These are phyloP conservation scores for Drosophila santomea DNA, from an alignment of 1,140 invertebrate species.

Conservation along the genomic window DNA sequence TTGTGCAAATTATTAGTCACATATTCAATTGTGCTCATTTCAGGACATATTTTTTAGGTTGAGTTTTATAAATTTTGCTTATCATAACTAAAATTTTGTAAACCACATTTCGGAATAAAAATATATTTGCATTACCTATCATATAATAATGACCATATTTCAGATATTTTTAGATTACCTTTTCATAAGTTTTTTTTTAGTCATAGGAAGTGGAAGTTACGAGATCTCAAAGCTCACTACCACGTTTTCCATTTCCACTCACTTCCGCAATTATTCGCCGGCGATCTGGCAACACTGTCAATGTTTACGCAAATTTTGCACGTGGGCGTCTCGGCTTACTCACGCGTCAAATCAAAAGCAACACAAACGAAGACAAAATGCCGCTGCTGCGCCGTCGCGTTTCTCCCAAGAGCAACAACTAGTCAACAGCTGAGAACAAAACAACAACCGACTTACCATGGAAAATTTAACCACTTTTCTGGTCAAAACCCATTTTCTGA, in stretches of 20 bases:
- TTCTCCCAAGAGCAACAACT: slow-evolving; percentile 63
- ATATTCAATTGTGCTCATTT: too few relatives aligned
- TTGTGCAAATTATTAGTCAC: too few relatives aligned
- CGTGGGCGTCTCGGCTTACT: slow-evolving; percentile 79
- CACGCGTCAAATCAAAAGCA: slow-evolving; percentile 82
- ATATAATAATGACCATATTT: too few relatives aligned
- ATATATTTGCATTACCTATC: too few relatives aligned
- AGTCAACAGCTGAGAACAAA: slow-evolving; percentile 81
- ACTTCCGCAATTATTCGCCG: slow-evolving; percentile 23
- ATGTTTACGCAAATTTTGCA: slow-evolving; percentile 77
- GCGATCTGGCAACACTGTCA: slow-evolving; percentile 52
- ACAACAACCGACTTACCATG: slow-evolving; percentile 53
- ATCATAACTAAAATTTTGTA: too few relatives aligned
- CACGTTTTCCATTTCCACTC: slow-evolving; percentile 11
- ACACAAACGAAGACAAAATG: slow-evolving; percentile 81
- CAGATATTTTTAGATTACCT: too few relatives aligned
- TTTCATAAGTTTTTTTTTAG: too few relatives aligned
- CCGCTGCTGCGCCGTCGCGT: slow-evolving; percentile 60
- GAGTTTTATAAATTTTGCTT: too few relatives aligned
- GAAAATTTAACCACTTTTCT: too few relatives aligned
- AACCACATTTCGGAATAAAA: too few relatives aligned
- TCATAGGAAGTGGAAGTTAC: not conserved
- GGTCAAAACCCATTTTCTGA: too few relatives aligned
- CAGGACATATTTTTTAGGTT: too few relatives aligned
- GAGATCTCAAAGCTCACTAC: slow-evolving; percentile 3